Percentiles rank a stretch among this genome's conserved stretches.
Conservation (phyloP, 2,113 vertebrate species). For the human (Homo sapiens) region DNA sequence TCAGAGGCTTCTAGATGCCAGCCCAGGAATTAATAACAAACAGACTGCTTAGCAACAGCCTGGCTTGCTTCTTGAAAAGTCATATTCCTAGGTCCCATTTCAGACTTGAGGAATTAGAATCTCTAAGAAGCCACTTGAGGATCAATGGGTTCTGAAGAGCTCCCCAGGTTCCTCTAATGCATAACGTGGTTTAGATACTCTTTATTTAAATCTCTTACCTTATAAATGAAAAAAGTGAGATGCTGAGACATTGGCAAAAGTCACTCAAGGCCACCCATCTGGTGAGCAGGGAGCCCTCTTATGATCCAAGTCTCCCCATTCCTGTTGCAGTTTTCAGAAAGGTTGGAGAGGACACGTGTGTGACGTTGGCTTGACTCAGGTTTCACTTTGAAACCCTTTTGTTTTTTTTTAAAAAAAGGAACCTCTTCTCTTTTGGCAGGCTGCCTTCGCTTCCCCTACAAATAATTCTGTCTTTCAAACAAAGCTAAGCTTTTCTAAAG, state of each 20-base stretch:
- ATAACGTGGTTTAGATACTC: background rate
- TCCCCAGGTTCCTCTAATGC: background rate
- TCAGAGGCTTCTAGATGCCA: rapidly evolving
- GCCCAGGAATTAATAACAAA: rapidly evolving
- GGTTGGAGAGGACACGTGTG: background rate
- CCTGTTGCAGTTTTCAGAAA: background rate
- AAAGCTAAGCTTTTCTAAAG: constrained; percentile 44
- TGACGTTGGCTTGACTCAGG: background rate
- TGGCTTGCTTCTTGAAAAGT: background rate
- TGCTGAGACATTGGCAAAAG: background rate
- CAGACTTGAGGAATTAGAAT: background rate
- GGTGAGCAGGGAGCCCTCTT: rapidly evolving
- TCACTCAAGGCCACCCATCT: background rate
- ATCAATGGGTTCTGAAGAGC: background rate
- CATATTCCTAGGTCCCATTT: background rate
- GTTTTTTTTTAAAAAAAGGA: background rate
- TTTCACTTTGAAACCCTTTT: constrained; percentile 46
- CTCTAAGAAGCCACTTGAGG: background rate
- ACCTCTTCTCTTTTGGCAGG: constrained; percentile 55
- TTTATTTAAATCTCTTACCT: background rate
- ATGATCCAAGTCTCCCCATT: background rate
- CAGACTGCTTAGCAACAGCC: background rate
- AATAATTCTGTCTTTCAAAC: constrained; percentile 55
- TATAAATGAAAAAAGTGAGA: background rate
- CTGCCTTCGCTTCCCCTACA: constrained; percentile 15